Conservation (phyloP, 2,797 vertebrate genomes). For the Octomys mimax region DNA sequence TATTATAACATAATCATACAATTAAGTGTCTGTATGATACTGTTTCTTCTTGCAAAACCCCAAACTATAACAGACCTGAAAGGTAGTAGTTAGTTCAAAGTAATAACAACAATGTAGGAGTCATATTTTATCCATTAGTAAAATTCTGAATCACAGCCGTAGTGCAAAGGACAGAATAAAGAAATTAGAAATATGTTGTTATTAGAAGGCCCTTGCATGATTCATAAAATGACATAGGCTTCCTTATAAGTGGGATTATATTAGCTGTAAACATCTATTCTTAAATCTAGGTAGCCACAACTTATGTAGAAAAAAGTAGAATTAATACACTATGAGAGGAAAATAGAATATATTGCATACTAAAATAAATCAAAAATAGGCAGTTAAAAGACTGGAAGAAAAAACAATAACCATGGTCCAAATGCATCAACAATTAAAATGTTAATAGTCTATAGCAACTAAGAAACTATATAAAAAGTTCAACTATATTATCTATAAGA, state of each 20-base stretch:
- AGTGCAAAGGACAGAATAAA: neutral
- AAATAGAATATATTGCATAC: neutral
- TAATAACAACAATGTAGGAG: neutral
- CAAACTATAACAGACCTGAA: neutral
- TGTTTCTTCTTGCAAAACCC: no score
- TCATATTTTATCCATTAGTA: neutral
- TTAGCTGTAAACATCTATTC: neutral
- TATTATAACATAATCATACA: no score
- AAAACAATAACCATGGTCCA: conserved; percentile 10
- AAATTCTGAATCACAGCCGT: neutral
- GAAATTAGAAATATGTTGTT: neutral
- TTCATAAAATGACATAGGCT: neutral
- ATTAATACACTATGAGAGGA: neutral
- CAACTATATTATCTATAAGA: neutral
- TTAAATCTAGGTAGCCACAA: neutral
- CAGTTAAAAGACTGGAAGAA: neutral
- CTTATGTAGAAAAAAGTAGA: neutral
- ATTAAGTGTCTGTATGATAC: no score
- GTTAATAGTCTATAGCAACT: neutral
- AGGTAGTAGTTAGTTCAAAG: neutral
- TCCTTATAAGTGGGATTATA: neutral
- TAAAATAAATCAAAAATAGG: neutral
- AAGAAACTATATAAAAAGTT: neutral
- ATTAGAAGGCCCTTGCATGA: neutral
- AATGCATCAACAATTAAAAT: conserved; percentile 21